Base-by-base conservation (phyloP, 2,797 vertebrate genomes). In the Heteromormyrus szaboi region DNA sequence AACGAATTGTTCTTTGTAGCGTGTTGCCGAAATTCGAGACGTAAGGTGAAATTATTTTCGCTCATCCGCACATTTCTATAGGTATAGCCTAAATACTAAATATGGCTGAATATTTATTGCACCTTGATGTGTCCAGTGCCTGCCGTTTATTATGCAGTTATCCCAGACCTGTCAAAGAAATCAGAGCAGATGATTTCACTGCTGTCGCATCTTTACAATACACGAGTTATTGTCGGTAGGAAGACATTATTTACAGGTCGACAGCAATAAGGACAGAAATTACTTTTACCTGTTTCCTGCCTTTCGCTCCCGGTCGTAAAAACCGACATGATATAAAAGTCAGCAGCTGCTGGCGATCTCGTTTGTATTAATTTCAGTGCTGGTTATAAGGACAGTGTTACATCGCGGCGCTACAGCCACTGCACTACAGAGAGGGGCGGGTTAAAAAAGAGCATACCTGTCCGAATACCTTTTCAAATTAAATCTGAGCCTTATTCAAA, bases 391-490 rank as follows among this genome's bases (percentile, higher is more conserved):
- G 72, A 79, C 41, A 7, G 72, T 79, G 17, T 79, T 79, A 44
- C 37, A 79, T 79, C 17, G 72, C 72, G 72, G 72, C 33, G 72
- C 72, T 79, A 44, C 37, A 79, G 37, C 7, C 65, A 72, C 65
- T 72, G 65, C 29, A 33, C 29, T 44, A 79, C 17, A 44, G 72
- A 29, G 41, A 44, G 72, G 19, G 37, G 72, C 72, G 72, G 37
- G 72, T 79, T 79, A 44, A 8, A n/a, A n/a, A 79, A 44, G 37
- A 79, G 72, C 72, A 44, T 79, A 79, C 72, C 72, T 79, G 72
- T 79, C 72, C 41, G 9, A 79, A 79, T 79, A 79, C 72, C 72
- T 79, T 79, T n/a, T n/a, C 72, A 79, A 79, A 33, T 79, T 44
- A 79, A 79, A 79, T 2, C 72, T 19, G 72, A 79, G 41, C 72